Conservation (phyloP, 2,113 vertebrate species). For the Caloenas nicobarica region DNA sequence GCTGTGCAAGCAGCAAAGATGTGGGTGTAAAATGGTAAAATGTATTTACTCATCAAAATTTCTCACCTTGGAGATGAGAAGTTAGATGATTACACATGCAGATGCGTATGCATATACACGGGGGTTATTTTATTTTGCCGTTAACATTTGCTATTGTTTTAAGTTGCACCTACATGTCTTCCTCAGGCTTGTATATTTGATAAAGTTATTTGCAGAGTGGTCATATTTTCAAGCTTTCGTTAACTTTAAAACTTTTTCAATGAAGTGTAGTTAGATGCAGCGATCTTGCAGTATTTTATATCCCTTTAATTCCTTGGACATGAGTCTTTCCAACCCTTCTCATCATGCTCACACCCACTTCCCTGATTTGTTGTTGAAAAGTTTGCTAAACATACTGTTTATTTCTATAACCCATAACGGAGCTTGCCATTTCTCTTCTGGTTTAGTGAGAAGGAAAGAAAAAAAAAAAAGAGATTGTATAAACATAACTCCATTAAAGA, state of each 20-base stretch:
- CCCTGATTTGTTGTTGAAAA: constrained; percentile 12
- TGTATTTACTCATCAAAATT: not conserved
- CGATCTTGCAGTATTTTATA: not conserved
- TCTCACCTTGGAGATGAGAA: not conserved
- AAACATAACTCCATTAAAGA: constrained; percentile 28
- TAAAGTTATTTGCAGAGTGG: not conserved
- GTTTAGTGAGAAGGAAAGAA: not conserved
- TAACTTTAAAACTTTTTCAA: not conserved
- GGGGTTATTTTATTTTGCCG: not conserved
- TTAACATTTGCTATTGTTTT: not conserved
- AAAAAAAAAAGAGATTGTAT: not conserved
- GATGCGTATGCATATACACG: not conserved
- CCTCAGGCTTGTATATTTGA: not conserved
- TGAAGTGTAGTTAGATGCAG: not conserved
- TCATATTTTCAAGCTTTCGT: not conserved
- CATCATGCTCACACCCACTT: not conserved
- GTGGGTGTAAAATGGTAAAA: not conserved
- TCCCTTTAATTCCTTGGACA: not conserved
- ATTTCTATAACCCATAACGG: not conserved
- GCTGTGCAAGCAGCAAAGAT: not conserved
- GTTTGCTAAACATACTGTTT: not conserved
- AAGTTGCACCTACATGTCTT: not conserved
- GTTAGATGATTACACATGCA: not conserved
- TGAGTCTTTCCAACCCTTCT: not conserved
- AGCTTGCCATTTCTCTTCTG: not conserved